Percentiles rank a stretch among this genome's conserved stretches.
Conservation (phyloP, 2,113 vertebrate species). For the Pterocles burchelli region DNA sequence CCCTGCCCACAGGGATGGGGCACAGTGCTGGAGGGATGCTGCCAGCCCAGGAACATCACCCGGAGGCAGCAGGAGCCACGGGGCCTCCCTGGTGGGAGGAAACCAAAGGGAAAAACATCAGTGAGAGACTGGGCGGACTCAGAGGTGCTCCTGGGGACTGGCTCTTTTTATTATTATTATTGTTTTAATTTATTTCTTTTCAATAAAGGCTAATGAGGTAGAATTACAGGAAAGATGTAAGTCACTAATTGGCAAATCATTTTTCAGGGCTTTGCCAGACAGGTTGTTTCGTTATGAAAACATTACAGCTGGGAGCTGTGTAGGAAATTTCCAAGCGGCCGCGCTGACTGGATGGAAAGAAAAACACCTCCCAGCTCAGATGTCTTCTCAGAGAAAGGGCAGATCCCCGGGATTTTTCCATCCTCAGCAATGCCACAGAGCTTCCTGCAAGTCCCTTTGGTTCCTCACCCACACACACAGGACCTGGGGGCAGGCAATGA, state of each 20-base stretch:
- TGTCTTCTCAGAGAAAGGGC: conserved; percentile 58
- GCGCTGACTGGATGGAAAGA: conserved; percentile 61
- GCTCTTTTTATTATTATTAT: background rate
- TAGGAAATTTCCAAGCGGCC: conserved; percentile 64
- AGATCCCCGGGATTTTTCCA: conserved; percentile 50
- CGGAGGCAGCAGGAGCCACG: background rate
- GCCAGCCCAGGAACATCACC: background rate
- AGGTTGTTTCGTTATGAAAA: conserved; percentile 44
- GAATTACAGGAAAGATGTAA: conserved; percentile 43
- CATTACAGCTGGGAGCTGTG: background rate
- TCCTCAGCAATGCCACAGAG: background rate
- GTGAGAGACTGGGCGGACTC: background rate
- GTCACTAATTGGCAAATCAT: conserved; percentile 48
- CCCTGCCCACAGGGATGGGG: background rate
- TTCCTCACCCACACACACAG: accelerated
- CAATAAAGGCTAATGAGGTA: conserved; percentile 10
- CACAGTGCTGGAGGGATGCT: background rate
- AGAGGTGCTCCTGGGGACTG: background rate
- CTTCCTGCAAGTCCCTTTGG: background rate
- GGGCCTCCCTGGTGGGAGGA: accelerated
- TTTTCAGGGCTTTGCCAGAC: conserved; percentile 44
- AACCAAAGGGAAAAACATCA: background rate
- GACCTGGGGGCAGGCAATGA: accelerated
- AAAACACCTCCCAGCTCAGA: conserved; percentile 54
- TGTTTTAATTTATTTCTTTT: background rate